Percentiles rank a stretch among this genome's conserved stretches.
phyloP scores from a whole-genome alignment of 2,113 vertebrate species.

The Toxotes jaculatrix region DNA sequence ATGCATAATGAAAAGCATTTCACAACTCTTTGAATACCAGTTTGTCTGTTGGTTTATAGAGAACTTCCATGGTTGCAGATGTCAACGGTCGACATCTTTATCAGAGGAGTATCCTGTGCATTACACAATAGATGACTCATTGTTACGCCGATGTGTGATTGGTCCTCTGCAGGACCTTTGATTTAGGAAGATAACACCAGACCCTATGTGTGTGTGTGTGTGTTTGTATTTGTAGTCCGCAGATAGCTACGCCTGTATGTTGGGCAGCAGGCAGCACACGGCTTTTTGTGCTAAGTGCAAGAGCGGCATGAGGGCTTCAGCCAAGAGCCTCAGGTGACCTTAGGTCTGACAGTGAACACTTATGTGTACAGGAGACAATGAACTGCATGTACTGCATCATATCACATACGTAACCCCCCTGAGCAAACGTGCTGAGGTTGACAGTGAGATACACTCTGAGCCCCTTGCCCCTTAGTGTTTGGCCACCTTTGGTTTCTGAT shows the following conservation, averaged over 20 bases:
- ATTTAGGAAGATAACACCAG: background rate
- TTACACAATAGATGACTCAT: conserved; percentile 26
- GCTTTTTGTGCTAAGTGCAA: conserved; percentile 9
- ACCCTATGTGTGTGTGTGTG: background rate
- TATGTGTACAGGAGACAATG: conserved; percentile 28
- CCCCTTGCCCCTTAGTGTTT: conserved; percentile 29
- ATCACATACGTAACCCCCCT: conserved; percentile 48
- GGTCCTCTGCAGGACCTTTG: background rate
- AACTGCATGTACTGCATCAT: conserved; percentile 48
- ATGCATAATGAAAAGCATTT: background rate
- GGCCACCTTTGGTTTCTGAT: conserved; percentile 20
- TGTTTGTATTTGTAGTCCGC: background rate
- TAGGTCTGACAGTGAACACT: conserved; percentile 21
- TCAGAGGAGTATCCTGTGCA: background rate
- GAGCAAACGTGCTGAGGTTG: conserved; percentile 45
- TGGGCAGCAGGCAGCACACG: conserved; percentile 16
- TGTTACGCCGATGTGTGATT: background rate
- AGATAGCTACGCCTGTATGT: conserved; percentile 1
- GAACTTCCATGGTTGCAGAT: background rate
- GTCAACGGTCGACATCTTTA: background rate
- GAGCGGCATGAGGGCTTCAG: background rate
- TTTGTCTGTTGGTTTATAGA: background rate
- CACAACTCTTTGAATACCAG: background rate
- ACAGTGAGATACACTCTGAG: conserved; percentile 48
- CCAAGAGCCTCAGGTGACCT: conserved; percentile 34